Conservation (phyloP, 2,797 vertebrate species). For the Hydrolagus colliei region DNA sequence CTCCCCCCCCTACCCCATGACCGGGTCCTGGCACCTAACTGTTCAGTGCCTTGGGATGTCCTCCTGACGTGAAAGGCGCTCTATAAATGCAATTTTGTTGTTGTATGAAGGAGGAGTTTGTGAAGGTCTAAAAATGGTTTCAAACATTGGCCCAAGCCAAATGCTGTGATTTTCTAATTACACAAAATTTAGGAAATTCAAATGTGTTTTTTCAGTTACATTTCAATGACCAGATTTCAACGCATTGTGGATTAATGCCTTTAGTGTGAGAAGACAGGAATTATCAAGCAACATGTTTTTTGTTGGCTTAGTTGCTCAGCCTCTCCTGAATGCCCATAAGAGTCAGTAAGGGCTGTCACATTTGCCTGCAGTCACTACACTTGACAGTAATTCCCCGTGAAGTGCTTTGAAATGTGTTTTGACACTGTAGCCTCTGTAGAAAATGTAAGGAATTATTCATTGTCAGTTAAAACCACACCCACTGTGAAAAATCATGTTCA, state of each 20-base stretch:
- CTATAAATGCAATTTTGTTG: too few relatives aligned
- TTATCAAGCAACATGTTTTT: background rate
- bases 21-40: too few relatives aligned
- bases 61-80: too few relatives aligned
- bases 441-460: too few relatives aligned
- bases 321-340: background rate
- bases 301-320: too few relatives aligned
- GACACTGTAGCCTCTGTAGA: too few relatives aligned
- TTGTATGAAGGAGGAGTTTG: background rate
- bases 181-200: background rate
- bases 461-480: too few relatives aligned
- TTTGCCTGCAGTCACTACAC: background rate
- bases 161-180: background rate
- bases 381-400: background rate
- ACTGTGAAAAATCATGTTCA: too few relatives aligned
- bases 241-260: background rate
- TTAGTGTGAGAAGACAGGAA: background rate
- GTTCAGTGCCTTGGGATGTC: too few relatives aligned
- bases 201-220: background rate
- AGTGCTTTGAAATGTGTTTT: too few relatives aligned
- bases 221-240: background rate
- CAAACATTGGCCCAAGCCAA: background rate
- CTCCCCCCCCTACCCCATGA: too few relatives aligned
- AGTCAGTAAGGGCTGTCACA: background rate
- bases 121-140: background rate